Conservation (phyloP, 2,797 vertebrate species). For the Prunella strophiata region DNA sequence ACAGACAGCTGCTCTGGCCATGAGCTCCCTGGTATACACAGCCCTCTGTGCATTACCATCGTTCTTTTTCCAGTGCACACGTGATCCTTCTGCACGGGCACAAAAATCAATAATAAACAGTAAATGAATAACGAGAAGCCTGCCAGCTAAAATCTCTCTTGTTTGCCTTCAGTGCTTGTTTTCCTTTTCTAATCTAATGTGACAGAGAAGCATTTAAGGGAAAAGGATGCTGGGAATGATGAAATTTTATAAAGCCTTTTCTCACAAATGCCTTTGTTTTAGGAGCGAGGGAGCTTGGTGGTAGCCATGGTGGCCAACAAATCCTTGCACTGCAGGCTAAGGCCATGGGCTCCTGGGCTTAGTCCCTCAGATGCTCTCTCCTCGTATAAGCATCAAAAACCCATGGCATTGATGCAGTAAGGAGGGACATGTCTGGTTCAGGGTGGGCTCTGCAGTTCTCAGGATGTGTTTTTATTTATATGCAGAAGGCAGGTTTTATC, state of each 20-base stretch:
- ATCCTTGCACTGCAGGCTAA: fast-evolving
- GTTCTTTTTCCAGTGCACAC: background rate
- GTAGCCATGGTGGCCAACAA: fast-evolving
- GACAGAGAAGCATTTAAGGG: slow-evolving; percentile 1
- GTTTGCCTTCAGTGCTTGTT: background rate
- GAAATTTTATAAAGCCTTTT: background rate
- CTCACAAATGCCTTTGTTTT: background rate
- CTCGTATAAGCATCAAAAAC: background rate
- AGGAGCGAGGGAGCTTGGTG: background rate
- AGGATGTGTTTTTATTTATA: background rate
- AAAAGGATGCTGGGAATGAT: background rate
- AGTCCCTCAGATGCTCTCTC: background rate
- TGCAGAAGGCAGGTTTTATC: background rate
- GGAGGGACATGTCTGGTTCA: no score
- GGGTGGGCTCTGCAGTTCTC: background rate
- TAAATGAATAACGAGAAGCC: slow-evolving; percentile 19
- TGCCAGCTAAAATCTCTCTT: slow-evolving; percentile 5
- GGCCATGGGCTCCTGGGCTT: background rate
- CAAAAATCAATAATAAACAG: slow-evolving; percentile 44
- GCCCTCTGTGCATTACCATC: background rate
- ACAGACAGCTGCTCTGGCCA: background rate
- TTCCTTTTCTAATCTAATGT: background rate
- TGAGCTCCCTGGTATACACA: background rate
- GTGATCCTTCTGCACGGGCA: background rate
- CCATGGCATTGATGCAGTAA: background rate